Evolutionary conservation across 2,113 vertebrate species (phyloP), one percentile per base, ranked within the genome.

Genomic region (Aramus guarauna): DNA sequence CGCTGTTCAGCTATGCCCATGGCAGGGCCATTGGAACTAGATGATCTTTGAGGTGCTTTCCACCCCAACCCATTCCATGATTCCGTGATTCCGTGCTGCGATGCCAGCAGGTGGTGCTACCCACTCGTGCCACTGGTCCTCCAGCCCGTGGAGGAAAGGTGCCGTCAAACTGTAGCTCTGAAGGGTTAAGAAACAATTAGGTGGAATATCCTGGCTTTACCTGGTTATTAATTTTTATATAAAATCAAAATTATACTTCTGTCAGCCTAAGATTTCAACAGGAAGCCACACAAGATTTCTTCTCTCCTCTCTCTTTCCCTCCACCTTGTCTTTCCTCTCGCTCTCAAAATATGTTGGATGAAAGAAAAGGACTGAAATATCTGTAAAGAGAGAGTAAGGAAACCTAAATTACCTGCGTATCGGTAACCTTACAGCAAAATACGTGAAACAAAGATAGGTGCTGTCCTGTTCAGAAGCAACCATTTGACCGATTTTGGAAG

Each of bases 31-130:
- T 41, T 41, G 39, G 39, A 41, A 41, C 39, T 41, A 41, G 11
- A 41, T 41, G 39, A 41, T 41, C 39, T 41, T 41, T 41, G 39
- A 41, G 39, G 39, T 41, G 39, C 39, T 12, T 41, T 41, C 39
- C 39, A 41, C 11, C 39, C 39, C 39, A 41, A 41, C 39, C 39
- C 39, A 41, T 41, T 41, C 39, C 12, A 41, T 41, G 39, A 41
- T 12, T 41, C 39, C n/a, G n/a, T n/a, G n/a, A n/a, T 30, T 32
- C 45, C 69, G 64, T 69, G 39, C 9, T 0, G 48, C 4, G 5
- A 3, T 58, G 85, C 96, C 96, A 93, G 94, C 90, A 92, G 94
- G 71, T 96, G 93, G 96, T 78, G 93, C 92, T 88, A 18, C 95
- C 67, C 72, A 85, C 83, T 77, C 18, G 1, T 37, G 30, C 34